phyloP scores from a whole-genome alignment of 2,797 vertebrate species.

The Pangasius sanitwongsei region DNA sequence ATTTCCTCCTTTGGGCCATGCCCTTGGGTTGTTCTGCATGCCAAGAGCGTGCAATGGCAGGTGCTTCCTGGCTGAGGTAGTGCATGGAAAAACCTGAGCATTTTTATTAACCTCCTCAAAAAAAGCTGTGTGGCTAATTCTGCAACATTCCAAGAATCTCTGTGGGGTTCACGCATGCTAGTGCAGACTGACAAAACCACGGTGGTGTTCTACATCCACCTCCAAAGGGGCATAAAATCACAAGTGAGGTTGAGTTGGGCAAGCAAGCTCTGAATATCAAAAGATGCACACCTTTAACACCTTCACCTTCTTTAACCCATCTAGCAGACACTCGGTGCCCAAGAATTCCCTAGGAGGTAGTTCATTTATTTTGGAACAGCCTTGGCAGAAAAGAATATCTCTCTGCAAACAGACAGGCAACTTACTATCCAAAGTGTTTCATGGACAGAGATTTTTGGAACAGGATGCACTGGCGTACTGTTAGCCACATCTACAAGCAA shows the following conservation, averaged over 20 bases:
- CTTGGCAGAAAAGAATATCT: not conserved
- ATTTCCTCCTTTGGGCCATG: not conserved
- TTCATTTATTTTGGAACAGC: too few relatives aligned
- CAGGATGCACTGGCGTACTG: not conserved
- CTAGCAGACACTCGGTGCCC: not conserved
- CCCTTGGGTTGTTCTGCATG: not conserved
- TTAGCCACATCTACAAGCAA: not conserved
- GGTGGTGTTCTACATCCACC: not conserved
- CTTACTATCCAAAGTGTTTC: not conserved
- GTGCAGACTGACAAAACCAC: not conserved
- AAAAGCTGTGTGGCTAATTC: not conserved
- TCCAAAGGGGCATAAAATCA: not conserved
- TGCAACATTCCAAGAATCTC: not conserved
- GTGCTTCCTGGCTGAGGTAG: not conserved
- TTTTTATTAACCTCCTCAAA: not conserved
- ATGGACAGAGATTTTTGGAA: not conserved
- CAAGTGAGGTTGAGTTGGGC: not conserved
- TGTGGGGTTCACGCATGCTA: too few relatives aligned
- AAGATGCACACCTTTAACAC: too few relatives aligned
- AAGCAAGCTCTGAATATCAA: too few relatives aligned
- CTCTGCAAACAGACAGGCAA: not conserved
- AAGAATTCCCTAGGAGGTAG: not conserved
- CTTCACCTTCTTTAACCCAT: not conserved
- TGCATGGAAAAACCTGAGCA: not conserved
- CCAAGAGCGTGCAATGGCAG: not conserved